Evolutionary conservation across 2,113 vertebrate genomes (phyloP).

Genomic region (Gnathonemus longibarbis): DNA sequence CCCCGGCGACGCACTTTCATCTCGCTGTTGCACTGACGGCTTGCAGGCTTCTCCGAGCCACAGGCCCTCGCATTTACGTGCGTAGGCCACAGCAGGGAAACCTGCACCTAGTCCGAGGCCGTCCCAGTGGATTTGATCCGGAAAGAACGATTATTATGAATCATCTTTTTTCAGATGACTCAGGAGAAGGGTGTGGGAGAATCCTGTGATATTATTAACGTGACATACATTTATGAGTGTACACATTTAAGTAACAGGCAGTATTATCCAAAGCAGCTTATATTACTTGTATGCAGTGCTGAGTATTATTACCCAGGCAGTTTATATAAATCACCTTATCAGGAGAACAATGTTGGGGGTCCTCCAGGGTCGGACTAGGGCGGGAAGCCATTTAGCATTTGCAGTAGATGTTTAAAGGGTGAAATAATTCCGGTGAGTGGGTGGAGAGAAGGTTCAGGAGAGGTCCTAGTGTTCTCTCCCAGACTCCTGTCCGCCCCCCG

Average conservation of each 20-base stretch:
- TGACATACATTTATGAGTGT: not conserved
- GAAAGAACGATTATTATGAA: not conserved
- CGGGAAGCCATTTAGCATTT: not conserved
- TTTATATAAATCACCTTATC: not conserved
- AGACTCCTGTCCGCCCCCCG: not conserved
- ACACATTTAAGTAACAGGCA: not conserved
- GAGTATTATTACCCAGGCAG: not conserved
- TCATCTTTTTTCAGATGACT: not conserved
- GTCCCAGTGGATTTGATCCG: not conserved
- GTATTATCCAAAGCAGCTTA: not conserved
- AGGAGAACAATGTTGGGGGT: not conserved
- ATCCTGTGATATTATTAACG: not conserved
- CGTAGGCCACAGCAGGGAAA: not conserved
- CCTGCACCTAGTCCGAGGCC: not conserved
- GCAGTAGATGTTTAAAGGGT: not conserved
- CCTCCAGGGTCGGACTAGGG: not conserved
- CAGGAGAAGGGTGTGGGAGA: not conserved
- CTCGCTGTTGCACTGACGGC: not conserved
- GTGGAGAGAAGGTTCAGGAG: not conserved
- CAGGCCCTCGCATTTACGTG: not conserved
- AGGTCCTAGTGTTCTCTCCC: not conserved
- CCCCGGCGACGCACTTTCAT: not conserved
- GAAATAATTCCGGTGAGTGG: not conserved
- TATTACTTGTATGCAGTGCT: not conserved
- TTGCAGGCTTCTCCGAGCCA: not conserved